Conservation (phyloP, 1,140 invertebrate genomes). For the Papilio glaucus region DNA sequence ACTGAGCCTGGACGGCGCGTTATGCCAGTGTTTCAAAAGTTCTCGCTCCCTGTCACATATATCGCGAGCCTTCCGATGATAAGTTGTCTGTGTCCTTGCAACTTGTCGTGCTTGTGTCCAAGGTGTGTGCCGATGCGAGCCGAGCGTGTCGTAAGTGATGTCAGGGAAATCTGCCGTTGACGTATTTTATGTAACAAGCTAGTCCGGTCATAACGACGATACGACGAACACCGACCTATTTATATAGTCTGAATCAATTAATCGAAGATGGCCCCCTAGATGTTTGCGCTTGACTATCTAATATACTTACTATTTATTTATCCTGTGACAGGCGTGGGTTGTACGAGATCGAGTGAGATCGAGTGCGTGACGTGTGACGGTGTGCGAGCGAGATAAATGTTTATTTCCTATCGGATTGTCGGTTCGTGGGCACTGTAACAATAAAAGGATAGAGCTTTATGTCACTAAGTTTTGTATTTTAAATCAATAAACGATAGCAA, state of each 20-base stretch:
- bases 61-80: neutral
- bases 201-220: slow-evolving; percentile 52
- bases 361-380: slow-evolving; percentile 53
- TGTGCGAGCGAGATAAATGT: slow-evolving; percentile 72
- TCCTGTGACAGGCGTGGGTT: slow-evolving; percentile 71
- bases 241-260: slow-evolving; percentile 65
- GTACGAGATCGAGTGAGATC: slow-evolving; percentile 51
- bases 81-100: neutral
- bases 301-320: slow-evolving; percentile 79
- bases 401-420: slow-evolving; percentile 83
- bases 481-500: slow-evolving; percentile 84
- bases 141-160: slow-evolving; percentile 23
- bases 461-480: slow-evolving; percentile 84
- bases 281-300: slow-evolving; percentile 78
- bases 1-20: neutral
- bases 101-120: neutral
- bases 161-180: slow-evolving; percentile 65
- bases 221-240: slow-evolving; percentile 65
- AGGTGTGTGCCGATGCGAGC: slow-evolving; percentile 4
- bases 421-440: slow-evolving; percentile 83
- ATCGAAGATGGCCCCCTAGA: slow-evolving; percentile 72
- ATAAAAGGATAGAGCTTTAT: slow-evolving; percentile 84
- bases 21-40: neutral
- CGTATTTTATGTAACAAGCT: slow-evolving; percentile 46
- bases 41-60: too few species aligned